Evolutionary conservation across 2,113 vertebrate genomes (phyloP).

Genomic region (Dasyurus viverrinus): DNA sequence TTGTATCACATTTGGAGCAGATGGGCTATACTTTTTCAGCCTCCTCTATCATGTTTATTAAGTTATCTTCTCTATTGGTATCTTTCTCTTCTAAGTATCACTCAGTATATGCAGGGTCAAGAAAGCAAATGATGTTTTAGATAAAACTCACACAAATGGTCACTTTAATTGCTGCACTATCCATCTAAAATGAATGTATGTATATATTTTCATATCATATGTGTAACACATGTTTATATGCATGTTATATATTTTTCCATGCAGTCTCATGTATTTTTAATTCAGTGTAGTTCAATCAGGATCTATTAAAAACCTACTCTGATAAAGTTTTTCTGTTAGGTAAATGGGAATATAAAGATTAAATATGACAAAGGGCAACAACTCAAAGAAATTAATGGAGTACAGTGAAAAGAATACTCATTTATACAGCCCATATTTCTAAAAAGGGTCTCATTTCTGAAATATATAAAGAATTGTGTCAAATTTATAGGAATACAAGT

Average conservation of each 20-base stretch:
- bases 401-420: neutral
- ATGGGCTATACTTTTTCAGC: conserved; percentile 3
- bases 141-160: neutral
- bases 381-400: neutral
- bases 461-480: no score
- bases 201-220: neutral
- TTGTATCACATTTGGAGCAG: neutral
- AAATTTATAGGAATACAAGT: no score
- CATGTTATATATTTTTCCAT: neutral
- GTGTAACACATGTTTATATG: neutral
- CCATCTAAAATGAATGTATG: neutral
- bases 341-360: neutral
- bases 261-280: neutral
- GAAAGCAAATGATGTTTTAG: neutral
- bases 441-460: no score
- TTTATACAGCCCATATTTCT: neutral
- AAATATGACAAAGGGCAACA: neutral
- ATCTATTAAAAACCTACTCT: neutral
- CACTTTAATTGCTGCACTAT: neutral
- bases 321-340: neutral
- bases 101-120: neutral
- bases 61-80: neutral
- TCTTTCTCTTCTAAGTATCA: neutral
- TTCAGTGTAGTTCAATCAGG: neutral
- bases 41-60: neutral